Base-by-base conservation (phyloP, 2,888 invertebrate species). In the Candidula unifasciata region DNA sequence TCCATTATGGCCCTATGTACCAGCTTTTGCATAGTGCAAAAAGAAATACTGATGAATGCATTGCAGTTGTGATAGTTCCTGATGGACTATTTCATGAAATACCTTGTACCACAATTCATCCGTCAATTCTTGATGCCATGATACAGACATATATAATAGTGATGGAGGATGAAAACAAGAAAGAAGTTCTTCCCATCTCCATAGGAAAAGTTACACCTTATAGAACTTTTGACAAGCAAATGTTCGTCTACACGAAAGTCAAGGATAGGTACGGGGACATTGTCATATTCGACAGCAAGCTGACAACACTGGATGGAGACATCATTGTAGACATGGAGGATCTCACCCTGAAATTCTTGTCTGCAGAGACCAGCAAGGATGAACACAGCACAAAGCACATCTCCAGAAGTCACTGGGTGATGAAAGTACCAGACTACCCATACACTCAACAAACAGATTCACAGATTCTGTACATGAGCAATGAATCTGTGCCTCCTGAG, bases 51-150 rank as follows among this genome's bases (percentile, higher is more conserved):
- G 83, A 80, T 10, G 88, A 89, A 84, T 89, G 88, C 66, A 68
- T 90, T 3, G 85, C 86, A 10, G 83, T 86, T 57, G 77, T 90
- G 44, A 27, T 44, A 8, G 64, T 89, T 10, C 87, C 87, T 44
- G 83, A 84, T 21, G 71, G 57, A 8, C 74, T 89, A 18, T 77
- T 78, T 30, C 76, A 83, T 27, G 87, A 89, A 79, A 57, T 87
- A 30, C 37, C 83, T 16, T 60, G 82, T 27, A 89, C 88, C 24
- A 82, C 86, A 66, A 54, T 90, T 16, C 90, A 90, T 74, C 89
- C 89, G 21, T 86, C 88, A 21, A 76, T 89, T 3, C 80, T 89
- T n/a, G 90, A 89, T 85, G 87, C 86, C 27, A 86, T 89, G 83
- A 87, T 89, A 52, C 90, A 90, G 78, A 86, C 88, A 21, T 86